Percentiles rank a stretch among this genome's conserved stretches.
phyloP scores from a whole-genome alignment of 2,797 vertebrate species.

The Scarus forsteni region DNA sequence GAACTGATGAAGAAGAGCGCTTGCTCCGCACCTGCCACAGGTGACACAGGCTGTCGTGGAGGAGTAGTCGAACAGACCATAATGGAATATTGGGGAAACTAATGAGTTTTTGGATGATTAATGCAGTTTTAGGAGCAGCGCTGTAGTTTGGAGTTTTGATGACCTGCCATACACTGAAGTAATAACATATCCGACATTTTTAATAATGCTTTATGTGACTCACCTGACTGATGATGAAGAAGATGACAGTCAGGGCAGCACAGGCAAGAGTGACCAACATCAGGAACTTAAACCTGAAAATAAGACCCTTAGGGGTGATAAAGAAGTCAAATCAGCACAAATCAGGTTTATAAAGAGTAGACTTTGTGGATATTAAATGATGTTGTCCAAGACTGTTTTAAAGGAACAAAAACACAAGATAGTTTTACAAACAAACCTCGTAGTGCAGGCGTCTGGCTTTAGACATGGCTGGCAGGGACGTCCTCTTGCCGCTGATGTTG shows the following conservation, averaged over 20 bases:
- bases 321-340: background rate
- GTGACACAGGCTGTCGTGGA: no score
- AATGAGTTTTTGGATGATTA: no score
- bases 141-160: no score
- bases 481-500: conserved; percentile 95
- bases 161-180: no score
- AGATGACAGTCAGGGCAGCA: conserved; percentile 97
- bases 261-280: conserved; percentile 96
- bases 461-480: conserved; percentile 94
- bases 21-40: no score
- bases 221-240: conserved; percentile 98
- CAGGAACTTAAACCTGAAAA: conserved; percentile 98
- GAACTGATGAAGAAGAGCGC: no score
- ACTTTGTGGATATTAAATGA: no score
- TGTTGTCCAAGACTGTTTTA: background rate
- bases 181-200: no score
- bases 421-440: conserved; percentile 80
- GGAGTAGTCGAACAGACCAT: no score
- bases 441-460: conserved; percentile 96
- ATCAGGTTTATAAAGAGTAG: background rate
- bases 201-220: conserved; percentile 31
- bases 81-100: no score
- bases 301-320: conserved; percentile 87
- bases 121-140: no score
- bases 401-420: conserved; percentile 30